Evolutionary conservation across 2,888 invertebrate genomes (phyloP), one percentile per base, ranked within the genome.

Genomic region (Acleris laterana): DNA sequence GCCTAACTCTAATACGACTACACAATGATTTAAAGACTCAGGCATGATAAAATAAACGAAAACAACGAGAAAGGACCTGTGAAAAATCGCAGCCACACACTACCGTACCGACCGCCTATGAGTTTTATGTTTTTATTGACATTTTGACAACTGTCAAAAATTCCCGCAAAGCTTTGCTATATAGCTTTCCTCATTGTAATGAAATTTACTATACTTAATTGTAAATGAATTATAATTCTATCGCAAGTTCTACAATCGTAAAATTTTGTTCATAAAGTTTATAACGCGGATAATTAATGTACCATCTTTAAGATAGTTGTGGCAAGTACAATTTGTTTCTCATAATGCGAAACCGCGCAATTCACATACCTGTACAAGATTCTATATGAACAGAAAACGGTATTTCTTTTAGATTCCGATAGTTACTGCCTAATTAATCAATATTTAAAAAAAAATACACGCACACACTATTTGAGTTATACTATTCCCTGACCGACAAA

Each of bases 81-180:
- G 78, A 79, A 83, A 84, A 81, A 72, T 76, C 76, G 73, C 75
- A 77, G 74, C 77, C 84, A 82, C 80, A 82, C 66, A 51, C 61
- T 62, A 62, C 62, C 25, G 25, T 62, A 66, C 66, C 38, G 66
- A 66, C 66, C 38, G 66, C 52, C 57, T 46, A 44, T 17, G 62
- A 57, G 56, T 62, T 57, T 62, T 57, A 83, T 89, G 88, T 91
- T 89, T 85, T 89, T 89, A 89, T 89, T 90, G 89, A 89, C 87
- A 90, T 89, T 88, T 89, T 90, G 89, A 89, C 87, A 90, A 88
- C 83, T 89, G 89, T 89, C 89, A 90, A 86, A 88, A 83, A 83
- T 84, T 89, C 89, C 89, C 90, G 89, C 89, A 89, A 86, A 66
- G 66, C 56, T 51, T 46, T 51, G 53, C 56, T 61, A 32, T 61